Percentiles rank a stretch among this genome's conserved stretches.
These are phyloP conservation scores for Oophaga pumilio DNA, from an alignment of 2,113 vertebrate species.

Conservation along the genomic window DNA sequence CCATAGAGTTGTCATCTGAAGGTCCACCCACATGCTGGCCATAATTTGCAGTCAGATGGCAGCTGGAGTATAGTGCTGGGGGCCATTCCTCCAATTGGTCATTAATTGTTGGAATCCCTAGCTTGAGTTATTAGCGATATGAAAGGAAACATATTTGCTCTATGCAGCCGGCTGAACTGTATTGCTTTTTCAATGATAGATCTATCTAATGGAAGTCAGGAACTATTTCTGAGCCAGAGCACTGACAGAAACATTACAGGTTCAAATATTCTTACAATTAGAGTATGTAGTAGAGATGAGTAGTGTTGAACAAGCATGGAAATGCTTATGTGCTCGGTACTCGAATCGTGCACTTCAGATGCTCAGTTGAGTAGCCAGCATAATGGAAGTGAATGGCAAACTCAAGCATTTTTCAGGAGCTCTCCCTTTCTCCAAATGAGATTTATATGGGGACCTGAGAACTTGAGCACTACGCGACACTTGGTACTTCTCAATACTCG, in stretches of 20 bases:
- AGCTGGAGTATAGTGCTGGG: slow-evolving; percentile 78
- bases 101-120: slow-evolving; percentile 85
- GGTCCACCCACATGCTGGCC: slow-evolving; percentile 82
- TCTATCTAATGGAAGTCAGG: slow-evolving; percentile 54
- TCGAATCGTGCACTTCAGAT: too few relatives aligned
- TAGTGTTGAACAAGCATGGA: too few relatives aligned
- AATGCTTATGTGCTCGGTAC: too few relatives aligned
- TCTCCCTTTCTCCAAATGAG: too few relatives aligned
- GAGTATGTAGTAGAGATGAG: too few relatives aligned
- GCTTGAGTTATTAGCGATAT: slow-evolving; percentile 81
- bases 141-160: slow-evolving; percentile 68
- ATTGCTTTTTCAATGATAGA: slow-evolving; percentile 58
- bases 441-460: too few relatives aligned
- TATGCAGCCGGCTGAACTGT: slow-evolving; percentile 60
- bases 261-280: neutral
- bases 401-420: too few relatives aligned
- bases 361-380: too few relatives aligned
- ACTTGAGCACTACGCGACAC: too few relatives aligned
- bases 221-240: neutral
- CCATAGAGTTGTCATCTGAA: slow-evolving; percentile 71
- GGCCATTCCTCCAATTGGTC: slow-evolving; percentile 72
- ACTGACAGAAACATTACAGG: neutral
- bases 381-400: too few relatives aligned
- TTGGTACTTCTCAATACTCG: too few relatives aligned
- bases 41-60: slow-evolving; percentile 86